Base-by-base conservation (phyloP, 2,888 invertebrate genomes). In the Drosophila affinis region DNA sequence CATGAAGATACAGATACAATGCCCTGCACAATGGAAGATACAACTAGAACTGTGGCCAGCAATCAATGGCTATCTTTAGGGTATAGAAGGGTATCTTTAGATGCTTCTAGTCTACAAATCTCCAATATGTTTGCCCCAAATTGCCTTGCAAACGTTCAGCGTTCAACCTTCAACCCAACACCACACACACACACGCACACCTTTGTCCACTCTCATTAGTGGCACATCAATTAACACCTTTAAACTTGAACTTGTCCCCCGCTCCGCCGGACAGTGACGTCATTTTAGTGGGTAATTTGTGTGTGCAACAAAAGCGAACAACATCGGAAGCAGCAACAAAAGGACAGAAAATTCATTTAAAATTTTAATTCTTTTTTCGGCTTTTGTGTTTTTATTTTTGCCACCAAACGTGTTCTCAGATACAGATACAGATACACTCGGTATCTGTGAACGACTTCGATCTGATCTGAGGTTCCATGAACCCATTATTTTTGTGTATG, bases 171-270 rank as follows among this genome's bases (percentile, higher is more conserved):
- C 47, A 51, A 47, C 49, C 47, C 59, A 52, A 24, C 24, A 24
- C 24, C 47, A 58, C 46, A 18, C 18, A 18, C 18, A 18, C 55
- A 10, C n/a, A 44, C 44, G 44, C 55, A 9, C 14, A 44, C 44
- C 12, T 34, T 57, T 49, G 52, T 29, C 18, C 24, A 53, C 53
- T 67, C 58, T 67, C 61, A 83, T 83, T 58, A 75, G 58, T 54
- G 58, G 54, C 70, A 75, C 56, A 75, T 75, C 69, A 83, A 88
- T 83, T 83, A 80, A 24, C 62, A 63, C 72, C 63, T 39, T 47
- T 62, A 72, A 75, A 88, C 89, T 89, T 85, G 85, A 85, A 85
- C 85, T 85, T 85, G 86, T 64, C 53, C 21, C 24, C 24, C 24
- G 4, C 24, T 0, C 24, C 51, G 27, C 45, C 52, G 14, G 27